Conservation (phyloP, 2,888 invertebrate species). For the Choristoneura rosaceana region DNA sequence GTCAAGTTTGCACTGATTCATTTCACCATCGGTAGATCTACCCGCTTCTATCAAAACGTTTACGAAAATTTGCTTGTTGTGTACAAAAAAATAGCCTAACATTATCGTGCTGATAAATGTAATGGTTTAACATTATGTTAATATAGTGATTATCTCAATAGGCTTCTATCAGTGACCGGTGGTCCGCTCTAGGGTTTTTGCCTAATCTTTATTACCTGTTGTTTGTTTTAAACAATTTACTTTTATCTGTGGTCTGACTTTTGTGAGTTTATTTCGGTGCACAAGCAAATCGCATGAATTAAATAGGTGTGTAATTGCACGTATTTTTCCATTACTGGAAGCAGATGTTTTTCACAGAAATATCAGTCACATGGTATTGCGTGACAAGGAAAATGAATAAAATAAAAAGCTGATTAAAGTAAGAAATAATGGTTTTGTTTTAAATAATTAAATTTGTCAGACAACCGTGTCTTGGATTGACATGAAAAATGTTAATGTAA, state of each 20-base stretch:
- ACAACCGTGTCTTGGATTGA: too few species aligned
- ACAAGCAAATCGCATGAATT: too few species aligned
- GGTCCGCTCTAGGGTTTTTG: conserved; percentile 54
- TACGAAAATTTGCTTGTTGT: conserved; percentile 48
- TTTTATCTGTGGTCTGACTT: conserved; percentile 30
- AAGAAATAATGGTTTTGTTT: too few species aligned
- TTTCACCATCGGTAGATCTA: not conserved
- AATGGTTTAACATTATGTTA: conserved; percentile 66
- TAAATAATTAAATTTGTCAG: too few species aligned
- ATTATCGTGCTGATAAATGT: conserved; percentile 56
- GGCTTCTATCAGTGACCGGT: conserved; percentile 69
- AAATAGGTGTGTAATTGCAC: too few species aligned
- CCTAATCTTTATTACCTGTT: conserved; percentile 58
- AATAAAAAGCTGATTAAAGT: too few species aligned
- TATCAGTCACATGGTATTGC: too few species aligned
- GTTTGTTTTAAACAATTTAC: conserved; percentile 61
- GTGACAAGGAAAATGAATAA: too few species aligned
- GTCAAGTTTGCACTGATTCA: too few species aligned
- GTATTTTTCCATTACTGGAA: too few species aligned
- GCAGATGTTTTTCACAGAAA: too few species aligned
- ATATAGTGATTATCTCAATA: conserved; percentile 66
- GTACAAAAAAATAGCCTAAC: conserved; percentile 50
- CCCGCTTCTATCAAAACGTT: conserved; percentile 42
- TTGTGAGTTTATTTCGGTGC: not conserved
- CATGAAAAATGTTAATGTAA: too few species aligned